Evolutionary conservation across 2,113 vertebrate species (phyloP), one percentile per base, ranked within the genome.

Genomic region (Oxygymnocypris stewartii): DNA sequence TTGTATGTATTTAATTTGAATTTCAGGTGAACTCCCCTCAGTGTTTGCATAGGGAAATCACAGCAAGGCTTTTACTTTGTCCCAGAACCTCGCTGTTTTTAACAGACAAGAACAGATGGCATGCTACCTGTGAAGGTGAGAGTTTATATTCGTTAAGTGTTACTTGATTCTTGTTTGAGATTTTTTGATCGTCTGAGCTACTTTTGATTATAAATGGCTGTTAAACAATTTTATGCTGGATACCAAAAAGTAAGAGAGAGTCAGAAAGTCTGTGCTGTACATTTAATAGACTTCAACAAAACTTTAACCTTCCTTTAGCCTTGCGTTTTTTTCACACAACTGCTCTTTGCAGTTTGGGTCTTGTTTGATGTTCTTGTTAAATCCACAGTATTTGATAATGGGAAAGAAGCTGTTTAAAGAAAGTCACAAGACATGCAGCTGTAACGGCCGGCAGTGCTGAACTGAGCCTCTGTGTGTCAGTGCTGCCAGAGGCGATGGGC

Each of bases 1-100:
- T 87, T 89, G 69, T 83, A 82, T 74, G 81, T 16, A 12, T 44
- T 82, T 37, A 69, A 90, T 92, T 93, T 93, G 91, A 92, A 88
- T 93, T 73, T 85, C 90, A 91, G 94, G 92, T 93, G 91, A 86
- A 86, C 87, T 87, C 84, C 83, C 44, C 5, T 61, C 16, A 86
- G 6, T 91, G 92, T 93, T 94, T 95, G 92, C 94, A 93, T 94
- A 94, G 91, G 93, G 92, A 94, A 95, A 95, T 94, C 92, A 91
- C 91, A 74, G 90, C 91, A 91, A 82, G 77, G 57, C 78, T 89
- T 67, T 90, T 79, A 40, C 37, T 57, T 79, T 80, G 59, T 18
- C 86, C 87, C 93, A 90, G 91, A 89, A 10, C 42, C 57, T 16
- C 71, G 90, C 87, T 85, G 65, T 85, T 75, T 83, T 85, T 65